Evolutionary conservation across 2,113 vertebrate genomes (phyloP).

Genomic region (Calonectris borealis): DNA sequence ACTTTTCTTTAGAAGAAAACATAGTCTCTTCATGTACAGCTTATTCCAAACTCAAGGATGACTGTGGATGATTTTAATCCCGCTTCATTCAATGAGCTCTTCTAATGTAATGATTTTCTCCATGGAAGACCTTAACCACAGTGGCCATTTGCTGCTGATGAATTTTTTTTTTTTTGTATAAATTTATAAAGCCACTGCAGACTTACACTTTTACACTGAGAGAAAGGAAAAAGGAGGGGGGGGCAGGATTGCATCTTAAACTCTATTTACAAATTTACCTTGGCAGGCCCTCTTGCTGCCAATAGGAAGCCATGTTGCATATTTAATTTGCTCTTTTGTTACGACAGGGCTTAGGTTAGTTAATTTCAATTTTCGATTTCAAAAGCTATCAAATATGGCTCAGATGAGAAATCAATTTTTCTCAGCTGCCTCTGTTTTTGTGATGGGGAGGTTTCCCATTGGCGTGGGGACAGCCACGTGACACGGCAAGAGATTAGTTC

Average conservation of each 20-base stretch:
- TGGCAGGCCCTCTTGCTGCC: conserved; percentile 84
- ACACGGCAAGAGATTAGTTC: conserved; percentile 94
- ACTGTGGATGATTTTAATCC: conserved; percentile 53
- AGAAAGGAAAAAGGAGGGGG: conserved; percentile 1
- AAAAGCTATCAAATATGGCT: conserved; percentile 99
- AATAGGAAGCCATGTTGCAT: conserved; percentile 87
- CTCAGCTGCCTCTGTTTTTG: conserved; percentile 98
- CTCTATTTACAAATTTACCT: conserved; percentile 91
- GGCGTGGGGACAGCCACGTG: conserved; percentile 85
- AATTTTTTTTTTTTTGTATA: conserved; percentile 56
- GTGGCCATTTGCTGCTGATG: conserved; percentile 68
- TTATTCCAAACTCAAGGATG: conserved; percentile 36
- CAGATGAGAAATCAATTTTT: conserved; percentile 99
- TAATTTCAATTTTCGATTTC: conserved; percentile 99
- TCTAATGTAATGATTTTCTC: conserved; percentile 68
- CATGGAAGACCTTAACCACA: conserved; percentile 71
- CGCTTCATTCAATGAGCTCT: conserved; percentile 42
- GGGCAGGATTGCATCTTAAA: conserved; percentile 79
- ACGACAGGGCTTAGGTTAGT: conserved; percentile 98
- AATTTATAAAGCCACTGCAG: conserved; percentile 77
- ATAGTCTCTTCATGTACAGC: not conserved
- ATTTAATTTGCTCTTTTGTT: conserved; percentile 99
- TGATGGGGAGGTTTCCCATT: conserved; percentile 83
- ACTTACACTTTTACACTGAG: conserved; percentile 70
- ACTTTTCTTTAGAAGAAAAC: conserved; percentile 17